A percentile compares a stretch with the other conserved stretches of the same genome.
Evolutionary conservation across 2,113 vertebrate species (phyloP).

Genomic region (Ursus arctos): DNA sequence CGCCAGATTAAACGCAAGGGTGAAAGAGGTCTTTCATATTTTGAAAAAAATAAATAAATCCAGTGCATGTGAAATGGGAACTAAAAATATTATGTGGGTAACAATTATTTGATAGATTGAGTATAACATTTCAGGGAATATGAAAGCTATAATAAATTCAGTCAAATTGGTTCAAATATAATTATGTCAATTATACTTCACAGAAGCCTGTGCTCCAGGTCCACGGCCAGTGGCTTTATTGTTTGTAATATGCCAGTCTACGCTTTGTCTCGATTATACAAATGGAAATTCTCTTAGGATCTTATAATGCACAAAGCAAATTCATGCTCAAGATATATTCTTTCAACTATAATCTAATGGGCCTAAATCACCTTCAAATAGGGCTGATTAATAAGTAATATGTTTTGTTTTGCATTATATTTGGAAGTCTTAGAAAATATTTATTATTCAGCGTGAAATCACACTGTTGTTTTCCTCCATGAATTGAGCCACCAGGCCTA

Average conservation of each 20-base stretch:
- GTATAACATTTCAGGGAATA: slow-evolving; percentile 19
- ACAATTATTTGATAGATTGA: neutral
- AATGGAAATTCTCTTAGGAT: slow-evolving; percentile 34
- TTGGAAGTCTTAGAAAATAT: neutral
- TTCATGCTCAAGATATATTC: neutral
- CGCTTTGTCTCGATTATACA: slow-evolving; percentile 8
- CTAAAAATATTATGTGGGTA: slow-evolving; percentile 31
- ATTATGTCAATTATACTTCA: slow-evolving; percentile 48
- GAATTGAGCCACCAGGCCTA: neutral
- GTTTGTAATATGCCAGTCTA: slow-evolving; percentile 20
- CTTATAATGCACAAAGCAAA: neutral
- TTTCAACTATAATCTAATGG: neutral
- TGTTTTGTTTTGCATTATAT: slow-evolving; percentile 46
- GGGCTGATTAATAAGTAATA: neutral
- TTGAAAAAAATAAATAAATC: neutral
- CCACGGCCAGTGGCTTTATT: slow-evolving; percentile 20
- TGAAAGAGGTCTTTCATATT: slow-evolving; percentile 41
- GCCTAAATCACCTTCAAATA: slow-evolving; percentile 3
- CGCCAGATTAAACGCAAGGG: neutral
- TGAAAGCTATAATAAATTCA: slow-evolving; percentile 59
- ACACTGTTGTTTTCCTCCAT: neutral
- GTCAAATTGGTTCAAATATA: slow-evolving; percentile 41
- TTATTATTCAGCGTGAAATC: neutral
- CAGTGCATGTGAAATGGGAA: neutral
- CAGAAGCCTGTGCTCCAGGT: neutral